phyloP scores from a whole-genome alignment of 2,113 vertebrate species.

The cattle (Bos taurus) region DNA sequence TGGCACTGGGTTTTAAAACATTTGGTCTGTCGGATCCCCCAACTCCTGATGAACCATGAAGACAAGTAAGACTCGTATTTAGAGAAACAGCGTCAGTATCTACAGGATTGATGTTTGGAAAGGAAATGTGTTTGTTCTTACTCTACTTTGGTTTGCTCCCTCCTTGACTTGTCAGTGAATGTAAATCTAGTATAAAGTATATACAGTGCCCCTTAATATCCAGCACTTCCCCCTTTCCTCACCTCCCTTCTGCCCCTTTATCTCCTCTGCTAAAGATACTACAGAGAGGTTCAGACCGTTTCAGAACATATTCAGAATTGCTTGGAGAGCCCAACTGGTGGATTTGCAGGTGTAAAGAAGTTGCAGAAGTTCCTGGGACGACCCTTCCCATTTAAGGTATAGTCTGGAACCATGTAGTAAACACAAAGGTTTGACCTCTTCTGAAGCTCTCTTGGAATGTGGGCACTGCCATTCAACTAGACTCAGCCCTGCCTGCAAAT shows the following conservation, averaged over 20 bases:
- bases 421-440: neutral
- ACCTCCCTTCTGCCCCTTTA: neutral
- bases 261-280: conserved; percentile 77
- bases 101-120: neutral
- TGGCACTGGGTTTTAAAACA: conserved; percentile 98
- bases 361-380: conserved; percentile 93
- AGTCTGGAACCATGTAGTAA: neutral
- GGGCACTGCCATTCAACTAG: neutral
- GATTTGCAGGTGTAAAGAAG: conserved; percentile 85
- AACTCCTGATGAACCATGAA: conserved; percentile 84
- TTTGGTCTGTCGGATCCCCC: conserved; percentile 85
- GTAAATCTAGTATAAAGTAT: neutral
- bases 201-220: neutral
- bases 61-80: conserved; percentile 83
- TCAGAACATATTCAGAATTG: conserved; percentile 90
- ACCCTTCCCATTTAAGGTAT: conserved; percentile 96
- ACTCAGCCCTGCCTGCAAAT: neutral
- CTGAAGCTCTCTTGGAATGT: neutral
- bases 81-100: neutral
- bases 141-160: neutral
- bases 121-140: neutral
- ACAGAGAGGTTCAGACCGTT: conserved; percentile 88
- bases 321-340: conserved; percentile 81
- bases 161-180: neutral
- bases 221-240: neutral